Base-by-base conservation (phyloP, 2,888 invertebrate species). In the Thalpophila matura region DNA sequence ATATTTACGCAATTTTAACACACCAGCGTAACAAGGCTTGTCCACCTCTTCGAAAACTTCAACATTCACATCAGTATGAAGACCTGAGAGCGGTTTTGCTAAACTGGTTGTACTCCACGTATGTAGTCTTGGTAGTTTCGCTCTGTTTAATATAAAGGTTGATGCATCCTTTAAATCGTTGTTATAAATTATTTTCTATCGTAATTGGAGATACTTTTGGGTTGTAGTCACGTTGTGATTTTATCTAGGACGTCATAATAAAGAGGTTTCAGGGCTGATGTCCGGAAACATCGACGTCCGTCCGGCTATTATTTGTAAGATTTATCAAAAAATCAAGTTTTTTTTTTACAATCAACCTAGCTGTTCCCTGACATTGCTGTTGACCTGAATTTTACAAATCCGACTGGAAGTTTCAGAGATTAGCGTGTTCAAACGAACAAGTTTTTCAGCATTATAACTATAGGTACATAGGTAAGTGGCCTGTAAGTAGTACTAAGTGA, bases 121-220 rank as follows among this genome's bases (percentile, higher is more conserved):
- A 22, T 24, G 38, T 38, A 55, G 42, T 50, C 59, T 65, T 56
- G 43, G 60, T 58, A 47, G 89, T 87, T 71, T 74, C 87, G 91
- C 82, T 90, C 91, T 91, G 88, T 74, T 91, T 88, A 74, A 4
- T 79, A 85, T 76, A 54, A 79, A 87, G 89, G 89, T 84, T 85
- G 85, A 70, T 80, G 79, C 80, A 89, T 90, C 90, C 90, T 91
- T 86, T 82, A 73, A 73, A 76, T 73, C 68, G 66, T 50, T 62
- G 72, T 74, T 75, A 79, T 77, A 51, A 63, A 74, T 74, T 62
- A 77, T 79, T 67, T 69, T 51, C 49, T 63, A 70, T 56, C 37
- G 66, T 81, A 79, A 66, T 77, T 67, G 47, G 40, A 66, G 63
- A 64, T 61, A 66, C 68, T 71, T 75, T 71, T 29, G 57, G 57